phyloP scores from a whole-genome alignment of 37 sponge, comb jelly and placozoan genomes.

The Eunapius fragilis region DNA sequence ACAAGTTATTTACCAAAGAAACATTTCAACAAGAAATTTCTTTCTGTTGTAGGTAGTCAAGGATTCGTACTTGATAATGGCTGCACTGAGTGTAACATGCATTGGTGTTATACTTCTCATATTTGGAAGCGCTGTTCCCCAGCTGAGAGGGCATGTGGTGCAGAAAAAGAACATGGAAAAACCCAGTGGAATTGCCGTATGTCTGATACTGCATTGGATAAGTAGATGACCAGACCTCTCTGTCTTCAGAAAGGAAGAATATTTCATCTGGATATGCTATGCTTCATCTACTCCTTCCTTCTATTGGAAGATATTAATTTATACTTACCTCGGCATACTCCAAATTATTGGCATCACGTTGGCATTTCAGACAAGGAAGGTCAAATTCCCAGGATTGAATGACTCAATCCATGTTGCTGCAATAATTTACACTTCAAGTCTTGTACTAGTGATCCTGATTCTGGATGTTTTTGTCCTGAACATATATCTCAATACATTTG shows the following conservation, averaged over 20 bases:
- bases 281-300: background rate
- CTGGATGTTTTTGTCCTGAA: constrained; percentile 11
- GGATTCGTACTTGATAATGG: no score
- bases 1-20: no score
- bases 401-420: constrained; percentile 21
- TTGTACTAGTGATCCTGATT: constrained; percentile 20
- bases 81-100: no score
- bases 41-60: no score
- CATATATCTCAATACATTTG: background rate
- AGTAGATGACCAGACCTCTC: background rate
- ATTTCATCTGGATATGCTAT: background rate
- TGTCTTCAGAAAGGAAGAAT: background rate
- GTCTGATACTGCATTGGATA: background rate
- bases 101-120: background rate
- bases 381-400: constrained; percentile 22
- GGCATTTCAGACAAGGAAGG: constrained; percentile 22
- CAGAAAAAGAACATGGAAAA: background rate
- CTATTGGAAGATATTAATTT: background rate
- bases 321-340: constrained; percentile 15
- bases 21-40: no score
- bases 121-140: background rate
- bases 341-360: constrained; percentile 17
- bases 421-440: constrained; percentile 33
- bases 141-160: constrained; percentile 4
- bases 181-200: background rate